Conservation (phyloP, 1,140 invertebrate genomes). For the Sarcophaga bullata region DNA sequence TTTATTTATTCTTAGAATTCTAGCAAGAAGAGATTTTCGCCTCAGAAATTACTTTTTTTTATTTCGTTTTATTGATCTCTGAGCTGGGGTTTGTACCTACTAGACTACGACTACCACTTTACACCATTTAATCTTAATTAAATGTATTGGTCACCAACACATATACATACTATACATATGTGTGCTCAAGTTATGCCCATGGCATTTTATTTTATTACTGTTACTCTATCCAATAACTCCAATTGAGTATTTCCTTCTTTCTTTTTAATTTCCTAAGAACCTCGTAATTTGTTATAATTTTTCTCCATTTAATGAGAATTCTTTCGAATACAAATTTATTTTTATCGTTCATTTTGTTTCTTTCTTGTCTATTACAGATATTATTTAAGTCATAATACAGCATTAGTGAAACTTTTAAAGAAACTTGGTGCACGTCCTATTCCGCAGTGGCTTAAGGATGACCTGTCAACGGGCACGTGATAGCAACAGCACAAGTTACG, state of each 20-base stretch:
- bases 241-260: not conserved
- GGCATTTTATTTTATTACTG: too few species aligned
- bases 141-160: too few species aligned
- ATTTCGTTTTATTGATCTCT: too few species aligned
- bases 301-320: not conserved
- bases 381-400: conserved; percentile 93
- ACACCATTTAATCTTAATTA: too few species aligned
- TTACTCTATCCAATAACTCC: too few species aligned
- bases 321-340: not conserved
- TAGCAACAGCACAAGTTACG: conserved; percentile 51
- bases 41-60: too few species aligned
- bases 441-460: conserved; percentile 93
- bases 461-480: conserved; percentile 72
- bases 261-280: not conserved
- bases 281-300: not conserved
- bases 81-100: too few species aligned
- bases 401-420: conserved; percentile 89
- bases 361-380: conserved; percentile 70
- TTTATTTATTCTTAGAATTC: too few species aligned
- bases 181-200: too few species aligned
- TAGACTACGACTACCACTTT: too few species aligned
- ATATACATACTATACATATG: too few species aligned
- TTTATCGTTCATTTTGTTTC: conserved; percentile 6
- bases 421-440: conserved; percentile 82
- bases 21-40: too few species aligned